Evolutionary conservation across 2,888 invertebrate species (phyloP), one percentile per base, ranked within the genome.

Genomic region (Molanna angustata): DNA sequence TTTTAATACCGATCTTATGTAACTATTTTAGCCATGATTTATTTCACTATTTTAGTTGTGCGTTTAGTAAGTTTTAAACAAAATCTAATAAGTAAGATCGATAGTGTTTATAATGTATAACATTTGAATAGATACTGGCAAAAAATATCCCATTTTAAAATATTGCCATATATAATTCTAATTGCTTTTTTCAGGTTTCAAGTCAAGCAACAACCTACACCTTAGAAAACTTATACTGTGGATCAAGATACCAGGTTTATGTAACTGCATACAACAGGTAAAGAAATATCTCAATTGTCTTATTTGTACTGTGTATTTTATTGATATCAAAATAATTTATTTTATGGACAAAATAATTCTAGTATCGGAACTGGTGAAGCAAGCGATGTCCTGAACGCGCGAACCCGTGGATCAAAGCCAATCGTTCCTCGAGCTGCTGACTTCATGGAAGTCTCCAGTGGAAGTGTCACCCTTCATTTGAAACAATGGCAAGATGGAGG

Each of bases 401-500:
- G 90, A 62, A 95, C 95, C 1, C 90, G 94, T 64, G 95, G 96
- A 61, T 90, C 92, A 60, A 95, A 94, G 71, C 96, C 97, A 2
- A 88, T 93, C 35, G 85, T 91, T 50, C 95, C 96, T 0, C 88
- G 90, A 68, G 94, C 94, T 51, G 85, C 88, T 2, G 85, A 91
- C 68, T 91, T 96, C 70, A 88, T 97, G 68, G 90, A 92, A 67
- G 90, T 93, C 1, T 93, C 93, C 19, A 89, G 92, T n/a, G 93
- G 92, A 59, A 94, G 92, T 62, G 91, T 95, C 45, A 91, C 91
- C 2, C 79, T 97, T 59, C 94, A 94, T 67, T 82, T 97, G 62
- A 89, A 86, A 65, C 88, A 94, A 58, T 97, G 96, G 96, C 86
- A 88, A 54, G 93, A 93, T 69, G 94, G 94, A 49, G 94, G 95